Evolutionary conservation across 1,140 invertebrate species (phyloP).

Genomic region (Rhagoletis pomonella): DNA sequence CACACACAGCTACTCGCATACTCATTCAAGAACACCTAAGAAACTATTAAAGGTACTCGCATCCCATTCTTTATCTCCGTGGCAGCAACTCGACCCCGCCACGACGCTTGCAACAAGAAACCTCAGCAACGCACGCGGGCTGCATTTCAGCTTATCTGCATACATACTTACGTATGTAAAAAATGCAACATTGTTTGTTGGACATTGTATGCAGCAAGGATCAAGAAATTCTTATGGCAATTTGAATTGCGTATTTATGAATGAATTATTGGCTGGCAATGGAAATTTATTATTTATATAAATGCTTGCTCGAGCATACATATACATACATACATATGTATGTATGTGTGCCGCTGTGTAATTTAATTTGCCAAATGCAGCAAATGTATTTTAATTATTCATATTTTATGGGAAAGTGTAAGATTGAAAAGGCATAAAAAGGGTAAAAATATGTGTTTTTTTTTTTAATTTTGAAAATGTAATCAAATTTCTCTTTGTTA

Average conservation of each 20-base stretch:
- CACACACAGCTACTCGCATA: not conserved
- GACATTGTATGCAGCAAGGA: conserved; percentile 29
- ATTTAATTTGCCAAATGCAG: conserved; percentile 40
- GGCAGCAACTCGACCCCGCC: not conserved
- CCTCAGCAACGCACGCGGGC: not conserved
- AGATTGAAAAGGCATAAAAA: conserved; percentile 44
- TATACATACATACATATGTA: not conserved
- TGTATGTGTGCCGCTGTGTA: not conserved
- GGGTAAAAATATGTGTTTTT: not conserved
- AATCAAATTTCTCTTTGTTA: not conserved
- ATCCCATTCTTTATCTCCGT: not conserved
- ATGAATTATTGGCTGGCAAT: conserved; percentile 39
- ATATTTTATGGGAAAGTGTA: conserved; percentile 33
- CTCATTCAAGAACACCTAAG: not conserved
- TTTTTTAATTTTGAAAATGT: not conserved
- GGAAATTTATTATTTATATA: conserved; percentile 47
- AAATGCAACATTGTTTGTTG: not conserved
- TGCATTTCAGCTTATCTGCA: not conserved
- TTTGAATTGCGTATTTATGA: conserved; percentile 40
- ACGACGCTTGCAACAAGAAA: not conserved
- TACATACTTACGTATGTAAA: not conserved
- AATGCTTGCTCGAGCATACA: not conserved
- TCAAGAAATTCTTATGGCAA: conserved; percentile 43
- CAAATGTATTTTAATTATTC: conserved; percentile 43
- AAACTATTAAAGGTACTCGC: not conserved